phyloP scores from a whole-genome alignment of 2,113 vertebrate species.

The Lathamus discolor region DNA sequence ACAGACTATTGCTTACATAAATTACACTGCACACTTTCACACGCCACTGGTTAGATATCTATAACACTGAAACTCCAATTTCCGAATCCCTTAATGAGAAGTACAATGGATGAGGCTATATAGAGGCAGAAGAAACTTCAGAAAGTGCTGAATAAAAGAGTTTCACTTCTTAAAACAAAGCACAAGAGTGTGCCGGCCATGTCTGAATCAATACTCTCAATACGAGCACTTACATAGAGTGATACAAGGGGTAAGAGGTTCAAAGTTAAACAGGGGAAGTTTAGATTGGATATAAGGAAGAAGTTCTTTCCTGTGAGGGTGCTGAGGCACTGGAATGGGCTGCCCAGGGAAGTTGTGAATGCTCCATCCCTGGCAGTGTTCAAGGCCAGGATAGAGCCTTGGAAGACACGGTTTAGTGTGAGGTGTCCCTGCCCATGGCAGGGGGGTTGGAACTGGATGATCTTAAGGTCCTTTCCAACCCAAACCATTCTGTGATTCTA shows the following conservation, averaged over 20 bases:
- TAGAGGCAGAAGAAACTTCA: neutral
- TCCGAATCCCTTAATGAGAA: neutral
- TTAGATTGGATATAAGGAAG: neutral
- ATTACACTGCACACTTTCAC: neutral
- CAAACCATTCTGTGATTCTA: neutral
- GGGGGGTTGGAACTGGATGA: neutral
- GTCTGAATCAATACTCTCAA: neutral
- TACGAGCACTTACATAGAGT: neutral
- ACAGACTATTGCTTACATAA: neutral
- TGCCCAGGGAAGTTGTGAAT: too few species aligned
- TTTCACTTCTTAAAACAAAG: neutral
- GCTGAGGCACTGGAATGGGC: neutral
- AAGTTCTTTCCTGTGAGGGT: neutral
- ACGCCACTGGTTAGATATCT: neutral
- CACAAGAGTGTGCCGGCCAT: neutral
- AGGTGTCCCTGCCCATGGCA: neutral
- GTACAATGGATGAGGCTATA: neutral
- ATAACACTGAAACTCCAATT: neutral
- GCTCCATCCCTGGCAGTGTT: too few species aligned
- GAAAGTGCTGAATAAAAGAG: neutral
- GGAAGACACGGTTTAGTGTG: too few species aligned
- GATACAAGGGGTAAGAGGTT: neutral
- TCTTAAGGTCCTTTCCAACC: neutral
- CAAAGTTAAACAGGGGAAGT: neutral
- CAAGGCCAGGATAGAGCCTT: too few species aligned